phyloP scores from a whole-genome alignment of 2,113 vertebrate species.

The Hippocampus zosterae region DNA sequence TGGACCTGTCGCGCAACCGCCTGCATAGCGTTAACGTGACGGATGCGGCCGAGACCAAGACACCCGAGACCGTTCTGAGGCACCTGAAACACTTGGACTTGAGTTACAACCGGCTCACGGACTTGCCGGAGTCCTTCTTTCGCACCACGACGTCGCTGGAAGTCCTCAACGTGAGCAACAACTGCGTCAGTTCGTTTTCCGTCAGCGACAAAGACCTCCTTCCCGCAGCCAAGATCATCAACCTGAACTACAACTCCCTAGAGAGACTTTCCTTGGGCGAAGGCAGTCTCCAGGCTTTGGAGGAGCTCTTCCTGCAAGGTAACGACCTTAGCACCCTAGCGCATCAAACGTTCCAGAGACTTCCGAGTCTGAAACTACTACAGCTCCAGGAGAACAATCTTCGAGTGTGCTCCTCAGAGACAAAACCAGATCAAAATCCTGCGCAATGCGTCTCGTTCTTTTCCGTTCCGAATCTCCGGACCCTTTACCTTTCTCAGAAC shows the following conservation, averaged over 20 bases:
- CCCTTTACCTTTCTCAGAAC: conserved; percentile 81
- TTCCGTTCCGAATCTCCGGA: conserved; percentile 62
- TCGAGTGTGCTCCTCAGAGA: conserved; percentile 60
- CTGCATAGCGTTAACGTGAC: conserved; percentile 68
- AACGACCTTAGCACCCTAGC: conserved; percentile 74
- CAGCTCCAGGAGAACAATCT: conserved; percentile 81
- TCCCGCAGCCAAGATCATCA: conserved; percentile 68
- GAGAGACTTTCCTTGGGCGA: conserved; percentile 68
- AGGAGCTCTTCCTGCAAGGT: conserved; percentile 76
- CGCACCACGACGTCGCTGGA: conserved; percentile 73
- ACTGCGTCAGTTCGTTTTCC: conserved; percentile 79
- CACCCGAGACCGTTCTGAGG: conserved; percentile 40
- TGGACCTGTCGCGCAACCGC: conserved; percentile 86
- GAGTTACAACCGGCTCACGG: conserved; percentile 87
- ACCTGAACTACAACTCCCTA: conserved; percentile 82
- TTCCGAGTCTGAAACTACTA: conserved; percentile 74
- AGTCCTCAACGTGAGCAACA: conserved; percentile 86
- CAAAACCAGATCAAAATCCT: conserved; percentile 28
- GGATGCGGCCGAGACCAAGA: conserved; percentile 33
- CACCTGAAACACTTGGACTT: conserved; percentile 81
- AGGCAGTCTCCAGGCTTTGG: conserved; percentile 58
- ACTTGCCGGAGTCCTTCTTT: conserved; percentile 76
- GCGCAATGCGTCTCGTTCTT: conserved; percentile 75
- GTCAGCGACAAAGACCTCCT: conserved; percentile 52
- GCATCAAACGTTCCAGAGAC: conserved; percentile 70